A percentile compares a stretch with the other conserved stretches of the same genome.
These are phyloP conservation scores for Spodoptera exigua DNA, from an alignment of 2,888 invertebrate genomes.

Conservation along the genomic window DNA sequence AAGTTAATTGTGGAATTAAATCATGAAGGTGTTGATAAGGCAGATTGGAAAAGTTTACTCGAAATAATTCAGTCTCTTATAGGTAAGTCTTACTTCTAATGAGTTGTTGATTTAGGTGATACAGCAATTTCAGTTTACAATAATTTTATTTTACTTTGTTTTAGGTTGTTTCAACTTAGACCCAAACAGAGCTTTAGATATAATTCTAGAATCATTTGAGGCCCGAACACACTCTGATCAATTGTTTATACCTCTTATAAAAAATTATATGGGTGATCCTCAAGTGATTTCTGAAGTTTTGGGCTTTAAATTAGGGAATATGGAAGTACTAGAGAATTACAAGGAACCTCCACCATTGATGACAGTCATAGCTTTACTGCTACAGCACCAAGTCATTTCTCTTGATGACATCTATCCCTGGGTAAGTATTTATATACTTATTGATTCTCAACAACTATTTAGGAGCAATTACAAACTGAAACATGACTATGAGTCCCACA, in stretches of 20 bases:
- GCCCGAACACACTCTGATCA: slow-evolving; percentile 93
- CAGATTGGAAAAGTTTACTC: slow-evolving; percentile 92
- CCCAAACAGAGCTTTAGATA: slow-evolving; percentile 98
- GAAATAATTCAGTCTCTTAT: slow-evolving; percentile 98
- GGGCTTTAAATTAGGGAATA: slow-evolving; percentile 96
- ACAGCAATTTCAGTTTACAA: background rate
- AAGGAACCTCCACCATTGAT: slow-evolving; percentile 95
- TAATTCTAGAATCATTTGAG: slow-evolving; percentile 99
- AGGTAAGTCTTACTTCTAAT: slow-evolving; percentile 88
- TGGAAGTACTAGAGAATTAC: slow-evolving; percentile 88
- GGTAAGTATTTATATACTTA: slow-evolving; percentile 87
- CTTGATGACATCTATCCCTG: slow-evolving; percentile 97
- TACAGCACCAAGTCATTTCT: slow-evolving; percentile 95
- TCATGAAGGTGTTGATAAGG: slow-evolving; percentile 92
- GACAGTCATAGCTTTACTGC: slow-evolving; percentile 95
- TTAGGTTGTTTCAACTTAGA: slow-evolving; percentile 99
- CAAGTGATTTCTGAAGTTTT: slow-evolving; percentile 96
- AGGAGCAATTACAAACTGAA: too few species aligned
- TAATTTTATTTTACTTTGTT: slow-evolving; percentile 69
- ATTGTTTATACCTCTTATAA: slow-evolving; percentile 95
- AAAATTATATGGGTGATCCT: slow-evolving; percentile 95
- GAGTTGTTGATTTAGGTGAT: background rate
- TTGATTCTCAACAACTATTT: background rate
- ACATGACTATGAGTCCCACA: too few species aligned
- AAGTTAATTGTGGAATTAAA: slow-evolving; percentile 98